A percentile compares a stretch with the other conserved stretches of the same genome.
phyloP scores from a whole-genome alignment of 2,888 invertebrate genomes.

The Schizaphis graminum region DNA sequence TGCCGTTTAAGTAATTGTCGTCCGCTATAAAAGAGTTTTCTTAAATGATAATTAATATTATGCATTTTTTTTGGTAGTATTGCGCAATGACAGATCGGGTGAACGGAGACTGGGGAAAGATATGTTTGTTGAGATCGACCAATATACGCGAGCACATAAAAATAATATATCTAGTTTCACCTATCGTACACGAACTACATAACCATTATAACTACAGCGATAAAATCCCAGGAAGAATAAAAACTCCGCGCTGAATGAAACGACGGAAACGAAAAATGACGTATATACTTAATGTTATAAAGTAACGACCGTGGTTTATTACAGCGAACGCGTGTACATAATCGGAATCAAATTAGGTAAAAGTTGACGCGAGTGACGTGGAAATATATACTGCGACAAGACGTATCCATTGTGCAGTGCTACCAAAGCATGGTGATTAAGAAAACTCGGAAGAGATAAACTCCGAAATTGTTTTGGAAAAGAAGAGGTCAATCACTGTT shows the following conservation, averaged over 20 bases:
- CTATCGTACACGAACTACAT: neutral
- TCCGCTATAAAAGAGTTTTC: neutral
- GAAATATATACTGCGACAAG: neutral
- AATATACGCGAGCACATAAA: neutral
- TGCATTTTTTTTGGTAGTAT: neutral
- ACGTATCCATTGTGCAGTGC: neutral
- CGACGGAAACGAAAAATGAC: neutral
- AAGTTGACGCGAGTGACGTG: neutral
- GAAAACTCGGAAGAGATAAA: neutral
- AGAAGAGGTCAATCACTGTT: neutral
- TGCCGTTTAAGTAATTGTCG: neutral
- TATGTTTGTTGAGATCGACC: neutral
- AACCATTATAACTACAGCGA: neutral
- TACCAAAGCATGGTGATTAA: neutral
- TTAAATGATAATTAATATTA: neutral
- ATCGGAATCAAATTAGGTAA: neutral
- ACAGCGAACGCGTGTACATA: neutral
- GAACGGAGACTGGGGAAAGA: neutral
- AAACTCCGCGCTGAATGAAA: neutral
- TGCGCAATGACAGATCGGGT: neutral
- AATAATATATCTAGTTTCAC: neutral
- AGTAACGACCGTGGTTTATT: neutral
- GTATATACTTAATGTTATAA: neutral
- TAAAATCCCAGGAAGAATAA: neutral
- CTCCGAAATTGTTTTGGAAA: neutral